These are phyloP conservation scores for Coenonympha glycerion DNA, from an alignment of 2,888 invertebrate genomes.

Conservation along the genomic window DNA sequence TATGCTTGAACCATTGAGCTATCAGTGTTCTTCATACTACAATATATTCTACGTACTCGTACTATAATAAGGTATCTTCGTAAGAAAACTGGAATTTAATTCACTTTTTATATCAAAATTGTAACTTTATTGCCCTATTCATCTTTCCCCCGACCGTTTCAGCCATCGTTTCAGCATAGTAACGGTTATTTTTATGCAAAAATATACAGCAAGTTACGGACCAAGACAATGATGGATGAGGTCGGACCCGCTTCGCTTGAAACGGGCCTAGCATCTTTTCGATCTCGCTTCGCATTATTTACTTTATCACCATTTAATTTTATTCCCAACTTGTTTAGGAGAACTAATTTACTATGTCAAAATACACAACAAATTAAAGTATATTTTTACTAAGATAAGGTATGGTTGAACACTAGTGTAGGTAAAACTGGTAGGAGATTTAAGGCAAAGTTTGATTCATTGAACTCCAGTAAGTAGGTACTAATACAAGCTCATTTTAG, in stretches of 20 bases:
- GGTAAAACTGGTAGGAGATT: too few relatives aligned
- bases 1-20: too few relatives aligned
- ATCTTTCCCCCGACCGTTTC: conserved; percentile 15
- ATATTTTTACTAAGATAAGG: too few relatives aligned
- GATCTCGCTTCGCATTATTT: conserved; percentile 41
- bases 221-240: conserved; percentile 57
- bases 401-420: too few relatives aligned
- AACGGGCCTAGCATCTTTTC: conserved; percentile 38
- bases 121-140: conserved; percentile 23
- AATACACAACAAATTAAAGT: too few relatives aligned
- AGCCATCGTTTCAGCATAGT: conserved; percentile 19
- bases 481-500: too few relatives aligned
- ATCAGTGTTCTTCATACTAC: too few relatives aligned
- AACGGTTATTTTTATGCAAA: conserved; percentile 60
- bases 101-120: conserved; percentile 13
- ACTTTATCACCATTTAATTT: conserved; percentile 42
- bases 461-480: too few relatives aligned
- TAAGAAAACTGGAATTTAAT: conserved; percentile 13
- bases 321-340: too few relatives aligned
- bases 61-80: not conserved
- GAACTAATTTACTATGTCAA: too few relatives aligned
- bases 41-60: too few relatives aligned
- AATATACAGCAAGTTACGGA: conserved; percentile 51
- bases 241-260: conserved; percentile 34
- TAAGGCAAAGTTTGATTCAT: too few relatives aligned